phyloP scores from a whole-genome alignment of 2,797 vertebrate genomes.

The Arrhamphus sclerolepis region DNA sequence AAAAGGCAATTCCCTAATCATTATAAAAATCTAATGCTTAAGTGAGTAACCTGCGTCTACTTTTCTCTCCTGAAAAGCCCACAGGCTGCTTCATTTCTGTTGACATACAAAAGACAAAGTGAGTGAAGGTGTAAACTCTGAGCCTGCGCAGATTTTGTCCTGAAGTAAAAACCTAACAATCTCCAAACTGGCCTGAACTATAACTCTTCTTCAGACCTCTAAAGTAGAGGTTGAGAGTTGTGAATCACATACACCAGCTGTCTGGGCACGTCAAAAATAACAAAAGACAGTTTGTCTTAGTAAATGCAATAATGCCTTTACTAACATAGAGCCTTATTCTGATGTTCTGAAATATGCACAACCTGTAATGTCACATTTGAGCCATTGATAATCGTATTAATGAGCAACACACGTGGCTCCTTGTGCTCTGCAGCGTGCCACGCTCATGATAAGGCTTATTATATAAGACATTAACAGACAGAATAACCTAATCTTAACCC shows the following conservation, averaged over 20 bases:
- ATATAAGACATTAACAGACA: not conserved
- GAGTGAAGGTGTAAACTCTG: constrained; percentile 2
- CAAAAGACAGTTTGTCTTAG: not conserved
- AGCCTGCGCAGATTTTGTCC: constrained; percentile 12
- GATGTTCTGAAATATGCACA: not conserved
- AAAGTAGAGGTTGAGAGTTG: constrained; percentile 14
- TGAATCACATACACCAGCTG: constrained; percentile 14
- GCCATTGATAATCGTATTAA: no score
- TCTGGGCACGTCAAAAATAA: constrained; percentile 2
- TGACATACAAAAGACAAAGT: constrained; percentile 23
- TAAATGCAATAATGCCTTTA: not conserved
- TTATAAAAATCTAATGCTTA: constrained; percentile 18
- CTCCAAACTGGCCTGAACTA: constrained; percentile 25
- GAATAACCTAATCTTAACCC: not conserved
- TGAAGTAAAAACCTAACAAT: constrained; percentile 33
- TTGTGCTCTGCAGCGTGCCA: no score
- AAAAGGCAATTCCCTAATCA: constrained; percentile 33
- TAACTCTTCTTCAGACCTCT: constrained; percentile 38
- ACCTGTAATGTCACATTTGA: no score
- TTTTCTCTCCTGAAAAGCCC: constrained; percentile 21
- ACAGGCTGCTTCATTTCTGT: constrained; percentile 27
- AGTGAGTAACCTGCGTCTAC: constrained; percentile 19
- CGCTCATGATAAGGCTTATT: no score
- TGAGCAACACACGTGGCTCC: no score
- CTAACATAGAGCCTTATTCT: not conserved